Evolutionary conservation across 2,797 vertebrate species (phyloP), one percentile per base, ranked within the genome.

Genomic region (Rhabdophis nuchalis): DNA sequence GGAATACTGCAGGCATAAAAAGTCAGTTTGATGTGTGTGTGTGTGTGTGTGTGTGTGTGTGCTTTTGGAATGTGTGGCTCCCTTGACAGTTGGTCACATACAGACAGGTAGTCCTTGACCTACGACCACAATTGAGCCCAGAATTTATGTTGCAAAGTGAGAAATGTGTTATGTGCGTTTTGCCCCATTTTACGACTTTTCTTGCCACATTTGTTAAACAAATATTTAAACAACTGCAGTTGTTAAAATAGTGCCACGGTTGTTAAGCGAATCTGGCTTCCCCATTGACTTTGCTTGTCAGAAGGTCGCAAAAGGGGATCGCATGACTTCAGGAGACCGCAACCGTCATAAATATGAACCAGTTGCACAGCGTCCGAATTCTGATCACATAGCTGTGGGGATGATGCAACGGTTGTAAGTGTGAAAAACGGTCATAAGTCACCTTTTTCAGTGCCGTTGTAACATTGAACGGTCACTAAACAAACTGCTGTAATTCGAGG

Each of bases 371-470:
- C 5, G 1, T 64, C n/a, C 6, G 14, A 32, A 68, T 68, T n/a
- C 16, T 16, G 14, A 68, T 16, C 29, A 14, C 0, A 1, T 16
- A 2, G 5, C 61, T 5, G 2, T 16, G 29, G 13, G n/a, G n/a
- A 16, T 32, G 64, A 5, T 14, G 60, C 12, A n/a, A 32, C 0
- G 2, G 2, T 32, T 0, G 0, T 68, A 68, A 68, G 64, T 0
- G 5, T 68, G 64, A 68, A 16, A 68, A 68, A 68, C 1, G 13
- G 13, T 16, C 13, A 4, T 8, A 32, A 16, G 0, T 68, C 64
- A 16, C 64, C 13, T 32, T 32, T 68, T 68, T 32, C 14, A 68
- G 1, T 16, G n/a, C 5, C 2, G 5, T 68, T 7, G n/a, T 32
- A 68, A 16, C n/a, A 2, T 68, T 0, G 2, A 32, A 68, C 2